Conservation (phyloP, 2,888 invertebrate species). For the Drosophila hamatofila region DNA sequence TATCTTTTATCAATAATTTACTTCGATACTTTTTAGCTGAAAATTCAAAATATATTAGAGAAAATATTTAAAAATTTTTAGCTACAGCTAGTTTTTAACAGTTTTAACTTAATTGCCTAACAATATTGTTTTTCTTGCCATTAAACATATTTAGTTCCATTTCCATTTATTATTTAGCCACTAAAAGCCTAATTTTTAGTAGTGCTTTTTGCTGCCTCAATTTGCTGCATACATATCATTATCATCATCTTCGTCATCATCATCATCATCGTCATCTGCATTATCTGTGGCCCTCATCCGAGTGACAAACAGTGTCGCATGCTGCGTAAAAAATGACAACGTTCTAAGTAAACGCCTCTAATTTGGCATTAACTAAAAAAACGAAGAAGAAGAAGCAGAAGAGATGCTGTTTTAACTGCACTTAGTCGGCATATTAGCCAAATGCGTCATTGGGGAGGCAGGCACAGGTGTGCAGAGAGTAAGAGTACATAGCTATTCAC, state of each 20-base stretch:
- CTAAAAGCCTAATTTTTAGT: constrained; percentile 18
- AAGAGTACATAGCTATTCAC: constrained; percentile 18
- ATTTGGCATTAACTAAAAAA: constrained; percentile 73
- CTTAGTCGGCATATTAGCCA: constrained; percentile 59
- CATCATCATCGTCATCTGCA: constrained; percentile 10
- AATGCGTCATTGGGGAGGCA: constrained; percentile 30
- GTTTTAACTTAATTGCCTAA: background rate
- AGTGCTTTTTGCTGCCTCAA: constrained; percentile 6
- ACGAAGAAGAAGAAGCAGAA: background rate
- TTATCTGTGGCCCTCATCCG: constrained; percentile 24
- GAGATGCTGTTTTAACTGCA: constrained; percentile 36
- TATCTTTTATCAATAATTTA: too few relatives aligned
- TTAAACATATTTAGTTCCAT: constrained; percentile 20
- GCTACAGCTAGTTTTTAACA: too few relatives aligned
- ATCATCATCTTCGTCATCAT: constrained; percentile 4
- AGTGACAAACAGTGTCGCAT: constrained; percentile 43
- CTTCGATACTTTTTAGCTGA: too few relatives aligned
- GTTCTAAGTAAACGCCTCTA: constrained; percentile 63
- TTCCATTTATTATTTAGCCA: constrained; percentile 17
- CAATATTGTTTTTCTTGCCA: constrained; percentile 1
- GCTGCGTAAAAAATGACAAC: constrained; percentile 73
- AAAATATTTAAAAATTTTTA: too few relatives aligned
- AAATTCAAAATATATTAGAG: too few relatives aligned
- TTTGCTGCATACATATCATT: constrained; percentile 7
- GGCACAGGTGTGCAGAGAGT: background rate